Conservation (phyloP, 1,140 invertebrate species). For the Drosophila jambulina region DNA sequence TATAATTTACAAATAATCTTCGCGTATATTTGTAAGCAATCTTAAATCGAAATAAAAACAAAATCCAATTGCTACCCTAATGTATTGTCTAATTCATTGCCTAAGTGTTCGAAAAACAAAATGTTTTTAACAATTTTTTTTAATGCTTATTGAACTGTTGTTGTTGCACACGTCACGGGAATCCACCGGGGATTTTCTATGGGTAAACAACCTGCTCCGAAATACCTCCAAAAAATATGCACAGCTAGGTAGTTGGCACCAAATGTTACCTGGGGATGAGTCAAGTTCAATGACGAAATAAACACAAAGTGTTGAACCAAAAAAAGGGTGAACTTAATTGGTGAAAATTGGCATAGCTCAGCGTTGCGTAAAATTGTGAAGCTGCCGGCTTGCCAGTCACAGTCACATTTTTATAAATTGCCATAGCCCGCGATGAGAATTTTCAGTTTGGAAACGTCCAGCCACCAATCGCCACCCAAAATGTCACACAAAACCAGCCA, state of each 20-base stretch:
- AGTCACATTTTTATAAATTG: slow-evolving; percentile 60
- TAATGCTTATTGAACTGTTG: slow-evolving; percentile 15
- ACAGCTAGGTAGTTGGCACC: slow-evolving; percentile 25
- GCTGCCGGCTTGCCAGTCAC: background rate
- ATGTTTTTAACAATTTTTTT: slow-evolving; percentile 45
- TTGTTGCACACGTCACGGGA: slow-evolving; percentile 48
- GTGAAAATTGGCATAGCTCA: slow-evolving; percentile 51
- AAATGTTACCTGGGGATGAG: slow-evolving; percentile 51
- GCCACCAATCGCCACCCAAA: slow-evolving; percentile 10
- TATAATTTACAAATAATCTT: slow-evolving; percentile 79
- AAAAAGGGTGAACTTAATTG: slow-evolving; percentile 26
- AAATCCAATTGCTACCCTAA: slow-evolving; percentile 59
- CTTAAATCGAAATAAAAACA: slow-evolving; percentile 67
- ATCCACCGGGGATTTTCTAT: slow-evolving; percentile 30
- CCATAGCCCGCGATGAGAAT: background rate
- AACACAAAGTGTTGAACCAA: slow-evolving; percentile 35
- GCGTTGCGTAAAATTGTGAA: slow-evolving; percentile 67
- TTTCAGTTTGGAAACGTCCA: slow-evolving; percentile 42
- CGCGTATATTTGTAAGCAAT: slow-evolving; percentile 64
- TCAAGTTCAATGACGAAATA: slow-evolving; percentile 83
- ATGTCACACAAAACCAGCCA: slow-evolving; percentile 27
- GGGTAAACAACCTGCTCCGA: slow-evolving; percentile 60
- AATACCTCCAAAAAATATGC: slow-evolving; percentile 1
- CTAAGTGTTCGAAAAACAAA: slow-evolving; percentile 54
- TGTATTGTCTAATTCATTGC: slow-evolving; percentile 41